Conservation (phyloP, 92 coral and sea anemone genomes). For the Diadumene lineata region DNA sequence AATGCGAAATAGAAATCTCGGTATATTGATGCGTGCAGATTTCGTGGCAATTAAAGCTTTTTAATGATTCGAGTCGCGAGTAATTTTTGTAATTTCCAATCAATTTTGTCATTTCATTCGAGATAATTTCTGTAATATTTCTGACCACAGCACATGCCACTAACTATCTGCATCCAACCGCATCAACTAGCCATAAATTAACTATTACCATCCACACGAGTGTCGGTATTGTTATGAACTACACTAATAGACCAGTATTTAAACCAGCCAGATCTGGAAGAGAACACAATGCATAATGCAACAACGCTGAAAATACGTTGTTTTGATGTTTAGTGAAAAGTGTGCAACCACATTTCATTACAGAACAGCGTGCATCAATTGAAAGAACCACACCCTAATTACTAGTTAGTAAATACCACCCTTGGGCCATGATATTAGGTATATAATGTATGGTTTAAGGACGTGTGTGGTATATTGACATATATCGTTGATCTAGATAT, state of each 20-base stretch:
- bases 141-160: slow-evolving; percentile 29
- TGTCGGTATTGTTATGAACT: too few relatives aligned
- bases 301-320: background rate
- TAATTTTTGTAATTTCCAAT: slow-evolving; percentile 72
- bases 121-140: slow-evolving; percentile 62
- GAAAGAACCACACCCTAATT: slow-evolving; percentile 20
- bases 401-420: slow-evolving; percentile 1
- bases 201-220: too few relatives aligned
- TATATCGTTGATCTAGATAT: background rate
- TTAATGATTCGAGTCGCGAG: slow-evolving; percentile 69
- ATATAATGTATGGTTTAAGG: background rate
- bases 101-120: slow-evolving; percentile 75
- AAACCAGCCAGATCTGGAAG: too few relatives aligned
- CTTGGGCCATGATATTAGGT: background rate
- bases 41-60: slow-evolving; percentile 66
- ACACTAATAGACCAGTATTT: too few relatives aligned
- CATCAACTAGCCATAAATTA: slow-evolving; percentile 29
- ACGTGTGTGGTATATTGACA: background rate
- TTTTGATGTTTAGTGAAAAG: slow-evolving; percentile 1
- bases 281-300: background rate
- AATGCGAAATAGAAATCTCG: background rate
- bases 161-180: slow-evolving; percentile 24
- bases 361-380: slow-evolving; percentile 16
- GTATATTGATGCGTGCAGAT: slow-evolving; percentile 49
- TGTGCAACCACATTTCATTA: background rate